A percentile compares a stretch with the other conserved stretches of the same genome.
phyloP scores from a whole-genome alignment of 2,888 invertebrate genomes.

The Drosophila mulleri region DNA sequence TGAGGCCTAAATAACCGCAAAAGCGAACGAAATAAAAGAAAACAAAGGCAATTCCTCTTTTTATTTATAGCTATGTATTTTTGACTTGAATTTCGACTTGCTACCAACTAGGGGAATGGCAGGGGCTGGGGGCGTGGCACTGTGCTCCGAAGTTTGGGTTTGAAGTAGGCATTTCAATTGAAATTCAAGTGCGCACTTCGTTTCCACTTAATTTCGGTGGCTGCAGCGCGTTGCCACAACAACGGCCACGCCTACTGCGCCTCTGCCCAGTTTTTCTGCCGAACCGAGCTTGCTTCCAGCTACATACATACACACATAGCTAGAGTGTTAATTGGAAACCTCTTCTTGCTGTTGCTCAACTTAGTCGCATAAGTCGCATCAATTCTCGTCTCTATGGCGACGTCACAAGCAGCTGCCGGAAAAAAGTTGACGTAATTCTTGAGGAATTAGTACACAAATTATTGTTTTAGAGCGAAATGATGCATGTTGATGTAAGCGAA shows the following conservation, averaged over 20 bases:
- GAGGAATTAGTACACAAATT: neutral
- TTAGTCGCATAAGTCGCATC: constrained; percentile 23
- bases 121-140: neutral
- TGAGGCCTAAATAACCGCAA: constrained; percentile 30
- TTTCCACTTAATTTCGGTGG: constrained; percentile 76
- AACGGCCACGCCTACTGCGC: neutral
- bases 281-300: neutral
- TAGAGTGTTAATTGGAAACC: constrained; percentile 21
- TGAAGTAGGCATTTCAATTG: constrained; percentile 63
- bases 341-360: neutral
- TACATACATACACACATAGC: neutral
- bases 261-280: no score
- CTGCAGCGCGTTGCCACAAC: constrained; percentile 66
- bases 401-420: neutral
- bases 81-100: constrained; percentile 12
- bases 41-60: constrained; percentile 22
- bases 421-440: neutral
- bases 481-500: neutral
- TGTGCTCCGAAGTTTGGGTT: neutral
- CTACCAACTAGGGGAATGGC: neutral
- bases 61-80: constrained; percentile 65
- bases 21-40: constrained; percentile 18
- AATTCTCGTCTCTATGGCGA: neutral
- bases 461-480: neutral
- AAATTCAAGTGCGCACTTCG: constrained; percentile 78